Evolutionary conservation across 2,888 invertebrate species (phyloP).

Genomic region (Plebejus melissa): DNA sequence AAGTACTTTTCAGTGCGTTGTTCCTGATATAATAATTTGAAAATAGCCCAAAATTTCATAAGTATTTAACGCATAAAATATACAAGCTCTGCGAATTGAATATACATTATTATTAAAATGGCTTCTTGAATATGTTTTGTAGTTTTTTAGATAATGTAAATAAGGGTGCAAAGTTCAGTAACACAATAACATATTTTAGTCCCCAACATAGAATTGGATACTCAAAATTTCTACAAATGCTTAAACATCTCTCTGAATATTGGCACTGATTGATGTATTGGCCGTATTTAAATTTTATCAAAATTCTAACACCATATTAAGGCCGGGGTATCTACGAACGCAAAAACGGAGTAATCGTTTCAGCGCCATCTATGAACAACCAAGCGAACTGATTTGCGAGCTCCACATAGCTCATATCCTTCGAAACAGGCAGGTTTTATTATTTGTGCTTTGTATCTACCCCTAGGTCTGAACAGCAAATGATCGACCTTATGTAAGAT

Average conservation of each 20-base stretch:
- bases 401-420: not conserved
- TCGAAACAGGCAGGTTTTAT: not conserved
- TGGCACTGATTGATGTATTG: conserved; percentile 10
- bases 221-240: conserved; percentile 26
- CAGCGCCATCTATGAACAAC: conserved; percentile 2
- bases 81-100: not conserved
- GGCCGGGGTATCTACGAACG: conserved; percentile 16
- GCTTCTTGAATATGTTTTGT: not conserved
- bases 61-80: not conserved
- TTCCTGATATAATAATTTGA: not conserved
- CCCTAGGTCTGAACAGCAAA: conserved; percentile 19
- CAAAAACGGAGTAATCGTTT: not conserved
- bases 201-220: not conserved
- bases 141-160: not conserved
- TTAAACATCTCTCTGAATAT: conserved; percentile 9
- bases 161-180: not conserved
- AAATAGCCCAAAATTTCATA: not conserved
- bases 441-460: conserved; percentile 11
- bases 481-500: conserved; percentile 21
- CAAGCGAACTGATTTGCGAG: not conserved
- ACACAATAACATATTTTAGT: not conserved
- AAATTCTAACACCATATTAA: not conserved
- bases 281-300: conserved; percentile 16
- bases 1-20: not conserved
- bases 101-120: not conserved